These are phyloP conservation scores for Cheilosia urbana DNA, from an alignment of 2,888 invertebrate species.

Conservation along the genomic window DNA sequence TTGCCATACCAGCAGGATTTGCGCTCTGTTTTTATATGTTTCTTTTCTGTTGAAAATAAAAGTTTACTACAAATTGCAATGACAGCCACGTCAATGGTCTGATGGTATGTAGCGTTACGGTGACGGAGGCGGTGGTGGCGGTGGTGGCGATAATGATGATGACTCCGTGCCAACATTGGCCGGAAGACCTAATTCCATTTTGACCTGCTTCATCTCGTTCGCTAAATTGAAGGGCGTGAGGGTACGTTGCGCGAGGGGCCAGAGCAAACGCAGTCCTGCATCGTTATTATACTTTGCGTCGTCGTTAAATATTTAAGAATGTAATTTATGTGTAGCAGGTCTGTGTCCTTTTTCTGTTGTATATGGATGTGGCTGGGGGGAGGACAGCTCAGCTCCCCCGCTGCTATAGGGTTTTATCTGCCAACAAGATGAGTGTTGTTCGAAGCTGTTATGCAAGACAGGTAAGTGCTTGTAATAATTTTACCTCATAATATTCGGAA, in stretches of 20 bases:
- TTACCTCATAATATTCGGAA: slow-evolving; percentile 74
- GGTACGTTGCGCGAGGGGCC: background rate
- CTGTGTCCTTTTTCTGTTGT: slow-evolving; percentile 57
- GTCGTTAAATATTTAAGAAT: slow-evolving; percentile 74
- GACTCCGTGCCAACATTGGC: slow-evolving; percentile 72
- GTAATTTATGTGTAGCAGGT: slow-evolving; percentile 72
- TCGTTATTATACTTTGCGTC: slow-evolving; percentile 74
- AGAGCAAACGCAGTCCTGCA: slow-evolving; percentile 62
- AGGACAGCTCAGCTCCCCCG: slow-evolving; percentile 3
- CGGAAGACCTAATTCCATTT: slow-evolving; percentile 74
- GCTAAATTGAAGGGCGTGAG: slow-evolving; percentile 26
- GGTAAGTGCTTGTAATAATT: slow-evolving; percentile 76
- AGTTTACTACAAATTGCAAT: slow-evolving; percentile 74
- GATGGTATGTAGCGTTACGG: slow-evolving; percentile 42
- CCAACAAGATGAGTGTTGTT: slow-evolving; percentile 52
- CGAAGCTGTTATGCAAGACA: slow-evolving; percentile 72
- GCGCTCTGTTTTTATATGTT: slow-evolving; percentile 50
- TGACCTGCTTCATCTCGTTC: slow-evolving; percentile 64
- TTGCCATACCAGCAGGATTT: slow-evolving; percentile 41
- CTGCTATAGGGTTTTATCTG: background rate
- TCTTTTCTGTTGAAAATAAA: slow-evolving; percentile 64
- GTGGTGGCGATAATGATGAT: slow-evolving; percentile 54
- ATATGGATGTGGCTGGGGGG: background rate
- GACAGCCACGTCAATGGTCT: slow-evolving; percentile 61
- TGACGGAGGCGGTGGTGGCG: slow-evolving; percentile 18